phyloP scores from a whole-genome alignment of 2,888 invertebrate species.

The Callinectes sapidus region DNA sequence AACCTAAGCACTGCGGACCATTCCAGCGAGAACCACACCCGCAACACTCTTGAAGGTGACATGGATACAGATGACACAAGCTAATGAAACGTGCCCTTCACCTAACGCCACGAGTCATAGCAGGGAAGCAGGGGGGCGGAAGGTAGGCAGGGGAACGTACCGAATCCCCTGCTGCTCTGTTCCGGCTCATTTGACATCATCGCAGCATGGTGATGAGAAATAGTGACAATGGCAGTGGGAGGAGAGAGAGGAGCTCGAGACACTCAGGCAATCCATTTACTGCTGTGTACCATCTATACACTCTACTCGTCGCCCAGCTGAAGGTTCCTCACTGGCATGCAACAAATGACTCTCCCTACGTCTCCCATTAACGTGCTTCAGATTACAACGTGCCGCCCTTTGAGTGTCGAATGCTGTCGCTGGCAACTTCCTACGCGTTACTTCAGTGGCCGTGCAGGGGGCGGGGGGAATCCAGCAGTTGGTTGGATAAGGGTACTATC shows the following conservation, averaged over 20 bases:
- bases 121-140: neutral
- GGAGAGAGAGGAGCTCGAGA: neutral
- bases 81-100: neutral
- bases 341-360: conserved; percentile 19
- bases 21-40: neutral
- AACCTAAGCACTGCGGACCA: neutral
- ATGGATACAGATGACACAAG: neutral
- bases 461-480: neutral
- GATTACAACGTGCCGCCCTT: conserved; percentile 17
- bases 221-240: conserved; percentile 2
- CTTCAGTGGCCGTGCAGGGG: neutral
- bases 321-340: conserved; percentile 1
- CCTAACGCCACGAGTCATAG: neutral
- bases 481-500: neutral
- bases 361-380: conserved; percentile 36
- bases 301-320: neutral
- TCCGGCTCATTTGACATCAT: neutral
- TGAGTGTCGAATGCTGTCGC: neutral
- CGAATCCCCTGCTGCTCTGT: neutral
- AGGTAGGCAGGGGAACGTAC: neutral
- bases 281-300: neutral
- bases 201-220: neutral
- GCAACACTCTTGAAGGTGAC: neutral
- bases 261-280: neutral
- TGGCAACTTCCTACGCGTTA: neutral